Base-by-base conservation (phyloP, 2,797 vertebrate species). In the Spinibarbus caldwelli region DNA sequence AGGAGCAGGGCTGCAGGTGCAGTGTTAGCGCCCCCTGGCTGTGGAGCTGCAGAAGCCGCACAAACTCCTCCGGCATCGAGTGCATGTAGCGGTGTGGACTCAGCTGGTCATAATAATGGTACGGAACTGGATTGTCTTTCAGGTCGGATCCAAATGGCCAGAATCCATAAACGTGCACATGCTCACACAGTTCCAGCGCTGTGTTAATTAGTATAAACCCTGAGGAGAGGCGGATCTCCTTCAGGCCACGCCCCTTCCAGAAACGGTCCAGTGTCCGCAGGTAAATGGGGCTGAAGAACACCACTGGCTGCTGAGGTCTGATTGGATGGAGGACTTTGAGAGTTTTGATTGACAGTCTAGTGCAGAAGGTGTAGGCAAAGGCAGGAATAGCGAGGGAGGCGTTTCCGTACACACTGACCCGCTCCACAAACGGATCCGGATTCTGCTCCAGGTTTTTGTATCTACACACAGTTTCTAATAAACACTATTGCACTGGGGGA, bases 131-230 rank as follows among this genome's bases (percentile, higher is more conserved):
- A 92, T 21, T 0, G 9, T 68, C 36, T 6, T 49, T 17, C 8
- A 87, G 52, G 75, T 85, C 83, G 1, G 15, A 9, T 0, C 0
- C 21, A 19, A 92, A 93, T 1, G 91, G 92, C 91, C 92, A 92
- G 57, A 92, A 93, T 1, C 92, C 92, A 1, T 92, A 93, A 12
- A 92, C 85, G 6, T 86, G 82, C 49, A 92, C 83, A 1, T 75
- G 31, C 10, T 89, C 59, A 23, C 92, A 93, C 17, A 92, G n/a
- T 26, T 93, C 92, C 26, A 92, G 11, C 1, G 91, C 92, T 0
- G 62, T 17, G 26, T 41, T 93, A 11, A 72, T 84, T 26, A 92
- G 7, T 76, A 91, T 86, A 23, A 93, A 78, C 1, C 92, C 92
- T 0, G 90, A 49, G 5, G 91, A 90, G 17, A 92, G 84, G 6